Conservation (phyloP, 2,888 invertebrate species). For the Lasiommata megera region DNA sequence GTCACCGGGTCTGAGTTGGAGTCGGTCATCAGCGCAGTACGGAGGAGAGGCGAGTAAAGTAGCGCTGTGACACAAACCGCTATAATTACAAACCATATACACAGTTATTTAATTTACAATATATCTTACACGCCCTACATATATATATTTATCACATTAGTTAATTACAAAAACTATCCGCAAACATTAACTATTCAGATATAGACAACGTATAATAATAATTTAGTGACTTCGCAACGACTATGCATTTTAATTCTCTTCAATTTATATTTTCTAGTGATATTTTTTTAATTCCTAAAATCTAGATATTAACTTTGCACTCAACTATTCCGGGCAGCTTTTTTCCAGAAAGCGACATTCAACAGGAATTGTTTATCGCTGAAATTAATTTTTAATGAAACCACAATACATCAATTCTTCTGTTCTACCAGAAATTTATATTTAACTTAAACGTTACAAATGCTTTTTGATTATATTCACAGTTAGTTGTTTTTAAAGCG, state of each 20-base stretch:
- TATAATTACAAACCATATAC: conserved; percentile 59
- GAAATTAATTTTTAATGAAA: too few relatives aligned
- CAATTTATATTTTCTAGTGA: conserved; percentile 27
- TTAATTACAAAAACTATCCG: conserved; percentile 54
- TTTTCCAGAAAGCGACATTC: not conserved
- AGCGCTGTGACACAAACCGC: conserved; percentile 49
- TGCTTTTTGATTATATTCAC: too few relatives aligned
- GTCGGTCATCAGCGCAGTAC: not conserved
- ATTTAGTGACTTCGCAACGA: conserved; percentile 68
- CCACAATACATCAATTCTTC: too few relatives aligned
- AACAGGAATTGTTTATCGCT: too few relatives aligned
- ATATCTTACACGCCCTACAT: conserved; percentile 54
- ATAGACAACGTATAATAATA: conserved; percentile 62
- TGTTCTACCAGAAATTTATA: too few relatives aligned
- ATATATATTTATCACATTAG: conserved; percentile 65
- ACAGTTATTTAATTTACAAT: conserved; percentile 45
- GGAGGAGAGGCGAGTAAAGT: too few relatives aligned
- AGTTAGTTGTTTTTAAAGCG: too few relatives aligned
- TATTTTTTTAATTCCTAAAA: conserved; percentile 12
- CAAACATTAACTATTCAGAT: conserved; percentile 45
- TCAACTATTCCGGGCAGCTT: not conserved
- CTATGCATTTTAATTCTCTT: conserved; percentile 34
- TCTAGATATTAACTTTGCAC: conserved; percentile 7
- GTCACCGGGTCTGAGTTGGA: not conserved
- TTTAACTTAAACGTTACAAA: too few relatives aligned